Evolutionary conservation across 2,113 vertebrate genomes (phyloP).

Genomic region (Boleophthalmus pectinirostris): DNA sequence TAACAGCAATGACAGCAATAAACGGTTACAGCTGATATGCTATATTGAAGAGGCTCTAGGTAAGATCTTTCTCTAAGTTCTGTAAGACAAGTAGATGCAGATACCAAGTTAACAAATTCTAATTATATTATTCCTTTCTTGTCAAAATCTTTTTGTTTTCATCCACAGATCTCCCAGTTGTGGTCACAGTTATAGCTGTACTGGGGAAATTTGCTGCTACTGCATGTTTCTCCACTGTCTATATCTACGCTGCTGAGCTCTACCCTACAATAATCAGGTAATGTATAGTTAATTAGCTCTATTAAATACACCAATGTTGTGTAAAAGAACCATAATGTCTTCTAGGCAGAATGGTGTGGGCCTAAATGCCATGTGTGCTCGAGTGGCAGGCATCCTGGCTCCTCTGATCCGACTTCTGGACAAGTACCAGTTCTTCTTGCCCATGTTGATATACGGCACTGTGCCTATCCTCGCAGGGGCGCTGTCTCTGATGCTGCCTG

Average conservation of each 20-base stretch:
- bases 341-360: conserved; percentile 84
- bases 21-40: too few relatives aligned
- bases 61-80: too few relatives aligned
- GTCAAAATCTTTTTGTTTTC: background rate
- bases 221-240: conserved; percentile 47
- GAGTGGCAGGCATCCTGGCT: conserved; percentile 79
- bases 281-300: conserved; percentile 17
- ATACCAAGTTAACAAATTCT: too few relatives aligned
- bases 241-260: conserved; percentile 83
- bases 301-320: too few relatives aligned
- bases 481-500: conserved; percentile 80
- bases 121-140: background rate
- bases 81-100: too few relatives aligned
- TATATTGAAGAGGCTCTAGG: too few relatives aligned
- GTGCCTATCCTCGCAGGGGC: conserved; percentile 63
- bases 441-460: conserved; percentile 81
- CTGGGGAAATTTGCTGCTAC: conserved; percentile 62
- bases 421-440: conserved; percentile 70
- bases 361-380: conserved; percentile 77
- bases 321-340: background rate
- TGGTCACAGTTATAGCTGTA: conserved; percentile 49
- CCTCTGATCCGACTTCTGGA: conserved; percentile 81
- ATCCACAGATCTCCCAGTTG: conserved; percentile 45
- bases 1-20: too few relatives aligned
- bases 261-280: conserved; percentile 87